Evolutionary conservation across 2,797 vertebrate genomes (phyloP).

Genomic region (Pyrocephalus nanus): DNA sequence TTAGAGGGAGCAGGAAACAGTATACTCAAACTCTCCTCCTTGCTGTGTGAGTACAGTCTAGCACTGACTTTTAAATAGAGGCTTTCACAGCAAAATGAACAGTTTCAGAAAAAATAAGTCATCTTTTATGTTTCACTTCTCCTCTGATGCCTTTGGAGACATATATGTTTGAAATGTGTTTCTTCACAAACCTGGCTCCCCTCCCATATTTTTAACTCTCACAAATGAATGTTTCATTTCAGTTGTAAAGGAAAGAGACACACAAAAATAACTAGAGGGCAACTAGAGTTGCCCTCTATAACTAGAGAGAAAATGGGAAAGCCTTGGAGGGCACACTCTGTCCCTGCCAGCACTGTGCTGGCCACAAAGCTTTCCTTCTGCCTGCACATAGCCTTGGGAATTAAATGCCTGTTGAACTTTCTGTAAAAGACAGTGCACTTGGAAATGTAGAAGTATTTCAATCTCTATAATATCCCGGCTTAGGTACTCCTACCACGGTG

Average conservation of each 20-base stretch:
- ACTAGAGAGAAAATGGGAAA: background rate
- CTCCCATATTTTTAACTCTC: background rate
- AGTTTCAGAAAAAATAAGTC: background rate
- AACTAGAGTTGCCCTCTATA: too few relatives aligned
- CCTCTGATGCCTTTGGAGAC: background rate
- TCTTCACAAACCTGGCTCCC: background rate
- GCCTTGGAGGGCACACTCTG: rapidly evolving
- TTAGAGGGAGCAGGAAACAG: background rate
- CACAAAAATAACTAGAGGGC: background rate
- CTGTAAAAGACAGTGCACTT: background rate
- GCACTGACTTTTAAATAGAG: background rate
- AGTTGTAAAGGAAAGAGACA: background rate
- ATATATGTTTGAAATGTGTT: background rate
- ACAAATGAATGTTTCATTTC: background rate
- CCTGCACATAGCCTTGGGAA: rapidly evolving
- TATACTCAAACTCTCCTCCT: background rate
- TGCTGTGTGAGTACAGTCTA: background rate
- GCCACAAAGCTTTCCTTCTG: background rate
- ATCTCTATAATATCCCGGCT: rapidly evolving
- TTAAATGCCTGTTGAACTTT: background rate
- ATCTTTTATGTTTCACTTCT: background rate
- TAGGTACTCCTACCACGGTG: background rate
- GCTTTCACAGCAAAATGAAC: background rate
- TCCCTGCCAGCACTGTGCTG: background rate
- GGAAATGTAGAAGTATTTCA: background rate